Evolutionary conservation across 2,113 vertebrate species (phyloP), one percentile per base, ranked within the genome.

Genomic region (Athene noctua): DNA sequence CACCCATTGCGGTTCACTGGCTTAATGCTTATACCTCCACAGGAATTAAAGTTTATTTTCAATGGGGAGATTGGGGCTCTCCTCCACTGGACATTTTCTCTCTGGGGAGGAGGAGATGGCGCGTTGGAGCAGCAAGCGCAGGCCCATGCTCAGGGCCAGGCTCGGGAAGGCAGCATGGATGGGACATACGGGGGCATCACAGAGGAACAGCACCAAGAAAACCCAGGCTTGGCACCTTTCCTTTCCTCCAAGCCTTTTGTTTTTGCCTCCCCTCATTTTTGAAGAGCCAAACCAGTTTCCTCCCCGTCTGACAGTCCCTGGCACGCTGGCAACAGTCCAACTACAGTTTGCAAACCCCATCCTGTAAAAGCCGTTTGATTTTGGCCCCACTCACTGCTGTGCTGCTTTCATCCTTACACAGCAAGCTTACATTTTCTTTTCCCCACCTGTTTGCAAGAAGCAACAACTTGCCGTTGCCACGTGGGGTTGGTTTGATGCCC

Each of bases 21-120:
- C 46, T 34, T 13, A 7, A 3, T 2, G 26, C 34, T 20, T 5
- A 3, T 3, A 44, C 16, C 38, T 16, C 47, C 26, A 4, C 1
- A 1, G 40, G 40, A 46, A 85, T 26, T 13, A 0, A 47, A 9
- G 29, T 15, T 40, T 16, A 5, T 55, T 55, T 55, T 8, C 40
- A 21, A 11, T 5, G 40, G 34, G 8, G 40, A 26, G 29, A 4
- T 14, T 5, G 7, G 59, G 34, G 49, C 34, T 74, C 49, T 47
- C 46, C 46, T 47, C 46, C 46, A 47, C 46, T 21, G 18, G 46
- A 47, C 26, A 13, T 27, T 23, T 51, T 51, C 25, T 47, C 46
- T 47, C 46, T 21, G 46, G 46, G 46, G 18, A 47, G 46, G 46
- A 21, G 46, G 46, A 47, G 46, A 47, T 8, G 46, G 46, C 46